These are phyloP conservation scores for Bettongia penicillata DNA, from an alignment of 2,113 vertebrate species.

Conservation along the genomic window DNA sequence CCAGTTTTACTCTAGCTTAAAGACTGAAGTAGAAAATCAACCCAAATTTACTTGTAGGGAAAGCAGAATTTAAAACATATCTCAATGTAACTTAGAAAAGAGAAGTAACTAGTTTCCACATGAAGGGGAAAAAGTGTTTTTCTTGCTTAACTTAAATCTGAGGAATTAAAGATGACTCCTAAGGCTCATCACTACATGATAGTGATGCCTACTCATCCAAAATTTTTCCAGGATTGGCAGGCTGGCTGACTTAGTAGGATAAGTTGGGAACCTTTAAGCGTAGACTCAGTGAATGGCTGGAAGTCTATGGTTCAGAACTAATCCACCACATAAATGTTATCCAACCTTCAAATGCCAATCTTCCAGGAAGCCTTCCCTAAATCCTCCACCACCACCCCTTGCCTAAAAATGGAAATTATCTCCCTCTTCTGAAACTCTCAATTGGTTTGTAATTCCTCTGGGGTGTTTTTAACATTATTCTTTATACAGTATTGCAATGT, in stretches of 20 bases:
- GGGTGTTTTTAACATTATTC: background rate
- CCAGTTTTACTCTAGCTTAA: background rate
- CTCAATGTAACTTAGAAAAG: background rate
- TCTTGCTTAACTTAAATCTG: background rate
- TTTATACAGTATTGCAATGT: background rate
- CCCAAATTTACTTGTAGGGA: background rate
- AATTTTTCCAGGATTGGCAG: background rate
- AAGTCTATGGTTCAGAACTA: background rate
- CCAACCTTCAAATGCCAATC: background rate
- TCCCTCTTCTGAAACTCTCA: background rate
- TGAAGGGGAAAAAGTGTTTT: background rate
- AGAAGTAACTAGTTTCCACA: background rate
- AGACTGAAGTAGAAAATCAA: background rate
- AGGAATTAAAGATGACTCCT: background rate
- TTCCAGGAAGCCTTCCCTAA: background rate
- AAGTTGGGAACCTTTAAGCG: background rate
- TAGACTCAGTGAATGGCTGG: background rate
- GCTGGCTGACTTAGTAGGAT: background rate
- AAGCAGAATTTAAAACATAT: background rate
- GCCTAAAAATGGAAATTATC: background rate
- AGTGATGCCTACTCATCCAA: background rate
- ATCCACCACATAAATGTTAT: background rate
- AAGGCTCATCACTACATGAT: background rate
- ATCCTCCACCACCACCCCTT: background rate
- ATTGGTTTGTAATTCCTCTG: background rate